These are phyloP conservation scores for Crotalus helleri DNA, from an alignment of 2,113 vertebrate species.

Conservation along the genomic window DNA sequence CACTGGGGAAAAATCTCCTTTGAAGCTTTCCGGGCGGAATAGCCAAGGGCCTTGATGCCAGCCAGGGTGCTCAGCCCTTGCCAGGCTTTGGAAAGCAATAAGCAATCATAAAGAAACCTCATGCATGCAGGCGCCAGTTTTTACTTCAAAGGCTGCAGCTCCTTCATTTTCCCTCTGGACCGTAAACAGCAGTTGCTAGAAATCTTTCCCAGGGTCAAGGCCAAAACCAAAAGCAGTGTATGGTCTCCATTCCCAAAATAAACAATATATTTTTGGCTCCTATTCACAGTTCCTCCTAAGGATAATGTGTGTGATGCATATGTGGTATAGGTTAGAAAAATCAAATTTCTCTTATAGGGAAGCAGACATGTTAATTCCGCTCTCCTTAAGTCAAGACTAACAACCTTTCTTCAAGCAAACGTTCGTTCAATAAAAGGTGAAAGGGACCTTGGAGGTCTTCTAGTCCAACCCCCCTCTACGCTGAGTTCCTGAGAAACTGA, in stretches of 20 bases:
- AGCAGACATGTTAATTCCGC: conserved; percentile 55
- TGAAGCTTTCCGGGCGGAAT: neutral
- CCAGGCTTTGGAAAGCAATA: neutral
- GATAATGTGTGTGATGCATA: neutral
- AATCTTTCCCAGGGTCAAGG: neutral
- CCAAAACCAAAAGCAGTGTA: conserved; percentile 11
- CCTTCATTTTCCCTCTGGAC: neutral
- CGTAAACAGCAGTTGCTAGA: neutral
- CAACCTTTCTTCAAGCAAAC: conserved; percentile 67
- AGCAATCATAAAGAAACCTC: neutral
- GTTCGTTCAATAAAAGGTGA: conserved; percentile 64
- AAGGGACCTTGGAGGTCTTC: conserved; percentile 33
- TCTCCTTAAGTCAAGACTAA: conserved; percentile 70
- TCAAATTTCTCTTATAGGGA: conserved; percentile 36
- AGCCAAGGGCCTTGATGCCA: rapidly evolving
- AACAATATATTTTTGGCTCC: conserved; percentile 24
- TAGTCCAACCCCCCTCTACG: neutral
- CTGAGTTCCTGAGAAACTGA: neutral
- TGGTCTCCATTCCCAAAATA: neutral
- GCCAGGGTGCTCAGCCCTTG: rapidly evolving
- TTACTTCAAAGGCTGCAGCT: neutral
- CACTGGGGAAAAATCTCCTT: neutral
- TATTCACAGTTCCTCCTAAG: conserved; percentile 6
- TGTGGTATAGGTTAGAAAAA: neutral
- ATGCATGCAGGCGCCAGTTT: rapidly evolving